phyloP scores from a whole-genome alignment of 2,888 invertebrate species.

The Polydesmus complanatus region DNA sequence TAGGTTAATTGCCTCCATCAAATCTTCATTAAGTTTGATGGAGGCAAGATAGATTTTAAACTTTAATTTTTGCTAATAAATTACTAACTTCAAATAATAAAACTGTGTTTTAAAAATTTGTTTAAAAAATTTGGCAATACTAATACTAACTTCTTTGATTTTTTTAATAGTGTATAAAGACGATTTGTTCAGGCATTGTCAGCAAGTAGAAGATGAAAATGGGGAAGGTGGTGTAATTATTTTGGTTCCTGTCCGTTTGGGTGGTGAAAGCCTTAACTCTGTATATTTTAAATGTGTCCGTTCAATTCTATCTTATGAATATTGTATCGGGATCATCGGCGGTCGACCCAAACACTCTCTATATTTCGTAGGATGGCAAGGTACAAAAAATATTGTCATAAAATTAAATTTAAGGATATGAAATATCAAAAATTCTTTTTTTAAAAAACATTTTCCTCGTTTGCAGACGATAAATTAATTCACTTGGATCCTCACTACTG shows the following conservation, averaged over 20 bases:
- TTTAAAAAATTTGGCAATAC: too few species aligned
- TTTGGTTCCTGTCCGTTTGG: constrained; percentile 69
- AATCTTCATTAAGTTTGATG: too few species aligned
- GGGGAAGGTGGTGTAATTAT: constrained; percentile 46
- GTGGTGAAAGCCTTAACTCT: constrained; percentile 71
- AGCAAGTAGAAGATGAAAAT: constrained; percentile 12
- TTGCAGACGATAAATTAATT: constrained; percentile 72
- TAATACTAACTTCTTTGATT: too few species aligned
- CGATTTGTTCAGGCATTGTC: constrained; percentile 49
- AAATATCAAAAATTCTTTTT: not conserved
- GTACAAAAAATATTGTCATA: constrained; percentile 27
- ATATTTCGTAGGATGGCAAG: constrained; percentile 85
- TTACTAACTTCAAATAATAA: too few species aligned
- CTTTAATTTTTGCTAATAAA: too few species aligned
- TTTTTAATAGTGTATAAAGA: constrained; percentile 49
- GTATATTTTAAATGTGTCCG: constrained; percentile 72
- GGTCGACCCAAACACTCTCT: constrained; percentile 84
- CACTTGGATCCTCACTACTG: constrained; percentile 90
- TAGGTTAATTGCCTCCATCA: too few species aligned
- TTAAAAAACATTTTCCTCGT: not conserved
- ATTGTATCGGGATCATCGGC: constrained; percentile 82
- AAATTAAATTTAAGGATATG: not conserved
- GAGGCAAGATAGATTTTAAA: too few species aligned
- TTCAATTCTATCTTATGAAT: constrained; percentile 59
- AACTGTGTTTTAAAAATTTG: too few species aligned